Evolutionary conservation across 2,113 vertebrate genomes (phyloP).

Genomic region (Hydrochoerus hydrochaeris): DNA sequence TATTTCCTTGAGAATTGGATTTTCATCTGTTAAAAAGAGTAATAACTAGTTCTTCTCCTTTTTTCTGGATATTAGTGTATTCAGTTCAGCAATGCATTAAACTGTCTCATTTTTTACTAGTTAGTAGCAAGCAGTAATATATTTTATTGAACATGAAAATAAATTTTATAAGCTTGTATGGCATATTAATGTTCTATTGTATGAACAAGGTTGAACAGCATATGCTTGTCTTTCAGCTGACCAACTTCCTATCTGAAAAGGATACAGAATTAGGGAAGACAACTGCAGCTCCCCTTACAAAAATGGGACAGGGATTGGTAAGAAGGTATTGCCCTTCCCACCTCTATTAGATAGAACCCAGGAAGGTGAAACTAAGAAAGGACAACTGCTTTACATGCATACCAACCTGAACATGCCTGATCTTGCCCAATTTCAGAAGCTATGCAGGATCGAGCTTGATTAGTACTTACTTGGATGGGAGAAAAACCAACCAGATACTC

Average conservation of each 20-base stretch:
- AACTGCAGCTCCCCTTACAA: neutral
- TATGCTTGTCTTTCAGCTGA: neutral
- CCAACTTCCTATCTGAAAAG: neutral
- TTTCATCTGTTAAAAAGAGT: neutral
- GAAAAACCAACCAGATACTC: neutral
- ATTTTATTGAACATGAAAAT: neutral
- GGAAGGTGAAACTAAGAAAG: neutral
- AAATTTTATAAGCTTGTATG: neutral
- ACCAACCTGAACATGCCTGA: neutral
- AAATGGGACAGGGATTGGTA: neutral
- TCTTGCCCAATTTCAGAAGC: neutral
- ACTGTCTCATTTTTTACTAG: neutral
- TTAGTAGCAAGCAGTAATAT: neutral
- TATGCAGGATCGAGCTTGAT: neutral
- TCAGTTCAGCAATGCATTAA: neutral
- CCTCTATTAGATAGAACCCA: neutral
- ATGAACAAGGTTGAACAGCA: neutral
- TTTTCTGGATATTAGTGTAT: neutral
- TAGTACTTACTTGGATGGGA: neutral
- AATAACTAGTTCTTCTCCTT: neutral
- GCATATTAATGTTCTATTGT: neutral
- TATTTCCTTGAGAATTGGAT: slow-evolving; percentile 53
- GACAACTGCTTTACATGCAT: neutral
- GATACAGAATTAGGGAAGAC: neutral
- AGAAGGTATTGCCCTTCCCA: neutral